phyloP scores from a whole-genome alignment of 2,113 vertebrate genomes.

The Anas platyrhynchos region DNA sequence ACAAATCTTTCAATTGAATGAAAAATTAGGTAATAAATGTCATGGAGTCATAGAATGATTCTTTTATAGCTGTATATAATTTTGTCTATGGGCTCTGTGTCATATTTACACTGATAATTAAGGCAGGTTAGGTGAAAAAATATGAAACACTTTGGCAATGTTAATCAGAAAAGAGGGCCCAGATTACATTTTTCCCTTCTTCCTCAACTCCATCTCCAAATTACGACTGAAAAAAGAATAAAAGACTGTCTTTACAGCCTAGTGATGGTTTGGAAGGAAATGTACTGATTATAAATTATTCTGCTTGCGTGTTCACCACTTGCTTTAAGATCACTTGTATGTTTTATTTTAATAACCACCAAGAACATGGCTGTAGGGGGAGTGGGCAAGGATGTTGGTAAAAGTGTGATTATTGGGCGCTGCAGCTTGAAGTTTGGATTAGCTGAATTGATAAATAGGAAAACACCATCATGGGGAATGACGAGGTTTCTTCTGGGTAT shows the following conservation, averaged over 20 bases:
- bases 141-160: neutral
- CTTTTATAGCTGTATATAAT: neutral
- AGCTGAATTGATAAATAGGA: neutral
- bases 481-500: neutral
- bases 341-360: neutral
- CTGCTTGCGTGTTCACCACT: neutral
- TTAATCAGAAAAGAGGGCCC: neutral
- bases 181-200: neutral
- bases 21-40: neutral
- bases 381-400: neutral
- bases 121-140: neutral
- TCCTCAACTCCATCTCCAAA: neutral
- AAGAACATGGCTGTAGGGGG: accelerated
- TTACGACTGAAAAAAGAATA: neutral
- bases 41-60: neutral
- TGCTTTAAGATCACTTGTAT: neutral
- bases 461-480: neutral
- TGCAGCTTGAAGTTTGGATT: neutral
- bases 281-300: neutral
- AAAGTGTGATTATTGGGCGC: neutral
- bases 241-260: neutral
- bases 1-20: neutral
- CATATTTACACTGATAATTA: neutral
- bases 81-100: neutral
- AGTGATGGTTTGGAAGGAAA: neutral